phyloP scores from a whole-genome alignment of 2,888 invertebrate genomes.

The Thumatha senex region DNA sequence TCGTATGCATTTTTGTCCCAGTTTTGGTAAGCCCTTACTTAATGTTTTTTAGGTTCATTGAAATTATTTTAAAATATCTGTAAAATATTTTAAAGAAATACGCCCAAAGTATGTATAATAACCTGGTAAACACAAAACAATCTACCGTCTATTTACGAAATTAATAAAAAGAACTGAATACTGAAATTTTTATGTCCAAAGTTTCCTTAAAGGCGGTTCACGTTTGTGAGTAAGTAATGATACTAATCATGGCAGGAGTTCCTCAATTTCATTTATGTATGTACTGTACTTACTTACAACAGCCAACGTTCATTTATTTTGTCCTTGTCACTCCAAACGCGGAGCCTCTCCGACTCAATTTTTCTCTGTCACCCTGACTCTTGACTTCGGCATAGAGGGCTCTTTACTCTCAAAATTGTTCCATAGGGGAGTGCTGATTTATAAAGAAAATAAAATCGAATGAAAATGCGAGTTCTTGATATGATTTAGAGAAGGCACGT shows the following conservation, averaged over 20 bases:
- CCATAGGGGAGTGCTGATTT: conserved; percentile 69
- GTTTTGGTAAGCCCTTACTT: too few species aligned
- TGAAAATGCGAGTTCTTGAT: conserved; percentile 41
- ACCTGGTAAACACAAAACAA: conserved; percentile 1
- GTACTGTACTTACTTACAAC: conserved; percentile 17
- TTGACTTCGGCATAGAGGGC: conserved; percentile 65
- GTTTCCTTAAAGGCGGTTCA: conserved; percentile 3
- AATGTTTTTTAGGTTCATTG: background rate
- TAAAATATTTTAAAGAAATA: conserved; percentile 1
- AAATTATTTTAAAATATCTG: conserved; percentile 6
- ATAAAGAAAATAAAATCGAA: conserved; percentile 72
- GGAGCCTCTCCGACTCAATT: conserved; percentile 56
- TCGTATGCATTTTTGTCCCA: too few species aligned
- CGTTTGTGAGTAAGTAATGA: conserved; percentile 35
- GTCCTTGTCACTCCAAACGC: conserved; percentile 49
- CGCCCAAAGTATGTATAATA: conserved; percentile 1
- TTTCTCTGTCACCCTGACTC: conserved; percentile 64
- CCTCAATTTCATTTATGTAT: conserved; percentile 37
- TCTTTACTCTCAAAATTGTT: conserved; percentile 64
- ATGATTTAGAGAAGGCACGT: conserved; percentile 61
- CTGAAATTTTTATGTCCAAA: conserved; percentile 3
- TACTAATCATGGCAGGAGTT: conserved; percentile 25
- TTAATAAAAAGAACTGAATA: background rate
- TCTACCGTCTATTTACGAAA: background rate
- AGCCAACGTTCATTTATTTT: conserved; percentile 57